phyloP scores from a whole-genome alignment of 2,113 vertebrate species.

The Urocitellus parryii region DNA sequence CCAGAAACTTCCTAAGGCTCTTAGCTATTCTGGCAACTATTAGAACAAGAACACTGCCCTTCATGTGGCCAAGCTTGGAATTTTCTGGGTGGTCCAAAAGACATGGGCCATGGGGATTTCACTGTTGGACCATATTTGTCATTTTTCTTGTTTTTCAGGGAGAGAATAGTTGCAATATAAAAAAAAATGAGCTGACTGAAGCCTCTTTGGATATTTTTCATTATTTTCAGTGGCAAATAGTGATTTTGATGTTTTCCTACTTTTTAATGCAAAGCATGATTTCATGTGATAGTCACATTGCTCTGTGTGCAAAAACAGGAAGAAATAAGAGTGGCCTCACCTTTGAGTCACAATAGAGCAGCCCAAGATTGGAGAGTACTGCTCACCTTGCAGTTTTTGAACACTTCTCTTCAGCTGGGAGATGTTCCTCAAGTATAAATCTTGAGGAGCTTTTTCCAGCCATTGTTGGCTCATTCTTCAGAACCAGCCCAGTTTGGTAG shows the following conservation, averaged over 20 bases:
- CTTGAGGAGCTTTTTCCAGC: not conserved
- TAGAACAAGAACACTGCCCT: constrained; percentile 24
- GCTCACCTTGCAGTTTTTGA: not conserved
- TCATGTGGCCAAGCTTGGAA: constrained; percentile 46
- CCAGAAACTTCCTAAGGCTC: constrained; percentile 72
- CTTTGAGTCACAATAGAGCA: not conserved
- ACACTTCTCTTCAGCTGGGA: not conserved
- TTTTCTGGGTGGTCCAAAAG: constrained; percentile 72
- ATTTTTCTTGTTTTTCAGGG: constrained; percentile 46
- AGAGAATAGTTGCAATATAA: constrained; percentile 51
- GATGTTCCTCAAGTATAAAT: too few species aligned
- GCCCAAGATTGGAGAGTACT: too few species aligned
- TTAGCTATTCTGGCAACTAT: constrained; percentile 65
- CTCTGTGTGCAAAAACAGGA: not conserved
- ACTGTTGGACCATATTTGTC: constrained; percentile 55
- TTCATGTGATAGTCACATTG: not conserved
- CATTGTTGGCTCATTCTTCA: not conserved
- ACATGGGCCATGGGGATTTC: constrained; percentile 28
- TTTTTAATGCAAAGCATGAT: not conserved
- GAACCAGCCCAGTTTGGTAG: not conserved
- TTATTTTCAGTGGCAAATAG: constrained; percentile 17
- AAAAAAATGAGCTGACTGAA: not conserved
- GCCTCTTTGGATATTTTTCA: not conserved
- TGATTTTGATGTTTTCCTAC: constrained; percentile 11
- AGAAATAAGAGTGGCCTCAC: not conserved